phyloP scores from a whole-genome alignment of 1,140 invertebrate genomes.

The Calliopsis andreniformis region DNA sequence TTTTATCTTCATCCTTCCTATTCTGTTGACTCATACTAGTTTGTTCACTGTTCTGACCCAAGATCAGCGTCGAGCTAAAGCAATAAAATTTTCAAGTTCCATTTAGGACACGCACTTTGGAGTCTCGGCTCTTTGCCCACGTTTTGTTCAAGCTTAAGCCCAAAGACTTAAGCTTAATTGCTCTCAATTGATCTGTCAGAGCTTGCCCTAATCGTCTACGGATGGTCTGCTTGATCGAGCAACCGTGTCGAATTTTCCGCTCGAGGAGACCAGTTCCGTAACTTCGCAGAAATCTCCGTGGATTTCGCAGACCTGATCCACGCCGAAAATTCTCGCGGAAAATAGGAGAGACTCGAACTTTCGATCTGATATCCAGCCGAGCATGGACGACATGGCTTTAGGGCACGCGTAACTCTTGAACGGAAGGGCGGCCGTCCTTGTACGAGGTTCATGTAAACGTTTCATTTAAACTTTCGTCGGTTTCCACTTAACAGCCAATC shows the following conservation, averaged over 20 bases:
- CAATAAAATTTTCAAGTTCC: background rate
- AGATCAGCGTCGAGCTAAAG: no score
- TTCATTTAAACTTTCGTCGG: conserved; percentile 38
- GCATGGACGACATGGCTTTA: conserved; percentile 40
- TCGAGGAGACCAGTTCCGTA: conserved; percentile 32
- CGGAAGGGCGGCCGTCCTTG: conserved; percentile 2
- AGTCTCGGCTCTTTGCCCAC: background rate
- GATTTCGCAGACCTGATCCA: conserved; percentile 57
- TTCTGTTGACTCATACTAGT: no score
- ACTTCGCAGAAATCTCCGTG: conserved; percentile 56
- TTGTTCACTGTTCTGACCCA: no score
- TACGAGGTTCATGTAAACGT: conserved; percentile 55
- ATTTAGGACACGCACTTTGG: conserved; percentile 1
- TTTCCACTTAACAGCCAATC: background rate
- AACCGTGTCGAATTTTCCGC: conserved; percentile 62
- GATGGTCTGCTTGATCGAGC: conserved; percentile 65
- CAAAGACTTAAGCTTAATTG: conserved; percentile 55
- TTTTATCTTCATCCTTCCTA: no score
- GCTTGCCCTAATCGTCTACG: conserved; percentile 65
- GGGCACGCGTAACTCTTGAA: conserved; percentile 52
- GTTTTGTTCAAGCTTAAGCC: conserved; percentile 20
- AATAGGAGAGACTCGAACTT: conserved; percentile 65
- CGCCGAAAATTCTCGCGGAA: conserved; percentile 64
- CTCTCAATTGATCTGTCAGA: conserved; percentile 54
- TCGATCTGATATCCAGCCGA: conserved; percentile 63